A percentile compares a stretch with the other conserved stretches of the same genome.
Evolutionary conservation across 2,888 invertebrate genomes (phyloP).

Genomic region (Camptogramma bilineatum): DNA sequence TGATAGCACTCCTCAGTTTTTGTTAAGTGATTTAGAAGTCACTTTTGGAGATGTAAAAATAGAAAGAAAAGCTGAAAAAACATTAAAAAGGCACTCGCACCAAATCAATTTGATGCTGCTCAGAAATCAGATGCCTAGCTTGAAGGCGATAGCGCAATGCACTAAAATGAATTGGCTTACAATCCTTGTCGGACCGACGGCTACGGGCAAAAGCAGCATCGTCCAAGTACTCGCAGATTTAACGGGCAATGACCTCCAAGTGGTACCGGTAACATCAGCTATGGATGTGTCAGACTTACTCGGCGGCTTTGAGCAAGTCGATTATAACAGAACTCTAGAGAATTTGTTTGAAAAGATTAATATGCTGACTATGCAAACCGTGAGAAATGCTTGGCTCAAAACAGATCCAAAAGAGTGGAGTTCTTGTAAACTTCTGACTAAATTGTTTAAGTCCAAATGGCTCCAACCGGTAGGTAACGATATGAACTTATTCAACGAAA

Average conservation of each 20-base stretch:
- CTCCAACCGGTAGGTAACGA: conserved; percentile 55
- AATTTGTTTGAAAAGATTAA: conserved; percentile 87
- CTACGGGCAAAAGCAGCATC: conserved; percentile 92
- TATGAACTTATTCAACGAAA: conserved; percentile 61
- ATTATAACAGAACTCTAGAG: conserved; percentile 90
- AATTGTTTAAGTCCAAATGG: conserved; percentile 64
- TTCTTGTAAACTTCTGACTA: conserved; percentile 61
- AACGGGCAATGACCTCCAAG: conserved; percentile 89
- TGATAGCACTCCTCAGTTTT: conserved; percentile 83
- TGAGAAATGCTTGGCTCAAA: conserved; percentile 76
- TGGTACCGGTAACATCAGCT: conserved; percentile 93
- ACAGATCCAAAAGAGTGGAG: conserved; percentile 55
- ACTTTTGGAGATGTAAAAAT: conserved; percentile 88
- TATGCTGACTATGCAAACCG: conserved; percentile 77
- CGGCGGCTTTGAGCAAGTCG: conserved; percentile 98
- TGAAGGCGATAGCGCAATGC: conserved; percentile 94
- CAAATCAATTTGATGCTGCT: conserved; percentile 77
- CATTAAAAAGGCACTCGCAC: conserved; percentile 65
- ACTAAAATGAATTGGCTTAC: conserved; percentile 97
- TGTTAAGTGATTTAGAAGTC: conserved; percentile 85
- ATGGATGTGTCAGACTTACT: conserved; percentile 98
- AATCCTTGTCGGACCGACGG: conserved; percentile 92
- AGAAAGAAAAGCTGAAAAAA: conserved; percentile 70
- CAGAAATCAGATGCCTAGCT: conserved; percentile 86
- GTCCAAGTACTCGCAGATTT: conserved; percentile 91